Evolutionary conservation across 2,113 vertebrate species (phyloP).

Genomic region (Urocitellus parryii): DNA sequence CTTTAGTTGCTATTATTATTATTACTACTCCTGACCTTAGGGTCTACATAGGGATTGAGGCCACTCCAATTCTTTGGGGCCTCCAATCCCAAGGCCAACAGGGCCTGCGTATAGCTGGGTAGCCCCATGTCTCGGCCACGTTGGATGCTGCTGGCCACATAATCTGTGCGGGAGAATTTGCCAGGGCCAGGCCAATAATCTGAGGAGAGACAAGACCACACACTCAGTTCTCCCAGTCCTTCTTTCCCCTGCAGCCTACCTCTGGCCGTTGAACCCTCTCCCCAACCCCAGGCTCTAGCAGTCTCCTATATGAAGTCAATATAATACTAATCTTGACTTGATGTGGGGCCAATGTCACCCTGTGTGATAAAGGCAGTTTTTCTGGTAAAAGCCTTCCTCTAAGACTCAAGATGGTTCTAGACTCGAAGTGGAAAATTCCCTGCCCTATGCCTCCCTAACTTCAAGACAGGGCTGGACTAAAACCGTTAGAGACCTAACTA

Average conservation of each 20-base stretch:
- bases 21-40: constrained; percentile 77
- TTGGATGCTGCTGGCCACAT: constrained; percentile 92
- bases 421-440: not conserved
- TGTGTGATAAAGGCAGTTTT: not conserved
- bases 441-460: not conserved
- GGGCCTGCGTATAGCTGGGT: constrained; percentile 90
- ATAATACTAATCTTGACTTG: not conserved
- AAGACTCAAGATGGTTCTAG: constrained; percentile 37
- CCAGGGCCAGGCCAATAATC: constrained; percentile 97
- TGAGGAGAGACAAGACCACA: constrained; percentile 72
- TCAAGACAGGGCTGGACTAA: not conserved
- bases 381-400: not conserved
- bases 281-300: not conserved
- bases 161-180: constrained; percentile 92
- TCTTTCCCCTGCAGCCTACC: not conserved
- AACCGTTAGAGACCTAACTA: constrained; percentile 4
- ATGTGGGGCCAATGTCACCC: not conserved
- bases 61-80: constrained; percentile 87
- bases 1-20: not conserved
- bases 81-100: constrained; percentile 86
- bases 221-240: not conserved
- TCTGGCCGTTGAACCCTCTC: not conserved
- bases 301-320: not conserved
- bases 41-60: constrained; percentile 85
- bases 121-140: constrained; percentile 95